phyloP scores from a whole-genome alignment of 2,797 vertebrate species.

The Pitangus sulphuratus region DNA sequence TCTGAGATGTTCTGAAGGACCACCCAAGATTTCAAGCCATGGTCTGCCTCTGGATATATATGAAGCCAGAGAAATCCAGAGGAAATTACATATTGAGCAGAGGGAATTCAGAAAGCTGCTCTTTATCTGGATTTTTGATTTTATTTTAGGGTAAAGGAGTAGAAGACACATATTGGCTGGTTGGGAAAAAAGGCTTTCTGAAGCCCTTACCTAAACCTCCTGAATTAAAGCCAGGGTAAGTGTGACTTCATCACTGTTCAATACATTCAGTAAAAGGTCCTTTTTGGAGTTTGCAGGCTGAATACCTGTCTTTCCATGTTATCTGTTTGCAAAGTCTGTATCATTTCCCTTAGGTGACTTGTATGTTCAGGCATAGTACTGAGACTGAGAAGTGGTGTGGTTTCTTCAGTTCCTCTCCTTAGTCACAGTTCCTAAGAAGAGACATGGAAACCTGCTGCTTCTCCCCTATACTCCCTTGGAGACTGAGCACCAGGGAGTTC shows the following conservation, averaged over 20 bases:
- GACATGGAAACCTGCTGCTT: not conserved
- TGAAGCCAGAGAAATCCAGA: not conserved
- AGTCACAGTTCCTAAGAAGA: not conserved
- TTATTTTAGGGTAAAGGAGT: constrained; percentile 83
- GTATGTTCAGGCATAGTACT: not conserved
- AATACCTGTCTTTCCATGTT: not conserved
- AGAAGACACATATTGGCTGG: constrained; percentile 91
- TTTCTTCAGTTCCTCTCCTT: not conserved
- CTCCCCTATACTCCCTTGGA: not conserved
- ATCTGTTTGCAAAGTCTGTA: not conserved
- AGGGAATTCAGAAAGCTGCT: not conserved
- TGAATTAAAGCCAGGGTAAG: constrained; percentile 70
- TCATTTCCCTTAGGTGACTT: not conserved
- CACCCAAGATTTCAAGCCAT: not conserved
- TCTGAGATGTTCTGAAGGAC: not conserved
- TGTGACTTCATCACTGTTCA: not conserved
- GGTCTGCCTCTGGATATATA: not conserved
- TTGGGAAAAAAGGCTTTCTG: constrained; percentile 86
- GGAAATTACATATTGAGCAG: rapidly evolving
- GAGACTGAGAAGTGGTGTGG: rapidly evolving
- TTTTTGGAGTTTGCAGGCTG: not conserved
- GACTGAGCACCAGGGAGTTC: not conserved
- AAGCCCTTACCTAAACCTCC: constrained; percentile 88
- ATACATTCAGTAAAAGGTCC: not conserved
- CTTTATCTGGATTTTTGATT: not conserved